Base-by-base conservation (phyloP, 2,888 invertebrate genomes). In the Phyllotreta striolata region DNA sequence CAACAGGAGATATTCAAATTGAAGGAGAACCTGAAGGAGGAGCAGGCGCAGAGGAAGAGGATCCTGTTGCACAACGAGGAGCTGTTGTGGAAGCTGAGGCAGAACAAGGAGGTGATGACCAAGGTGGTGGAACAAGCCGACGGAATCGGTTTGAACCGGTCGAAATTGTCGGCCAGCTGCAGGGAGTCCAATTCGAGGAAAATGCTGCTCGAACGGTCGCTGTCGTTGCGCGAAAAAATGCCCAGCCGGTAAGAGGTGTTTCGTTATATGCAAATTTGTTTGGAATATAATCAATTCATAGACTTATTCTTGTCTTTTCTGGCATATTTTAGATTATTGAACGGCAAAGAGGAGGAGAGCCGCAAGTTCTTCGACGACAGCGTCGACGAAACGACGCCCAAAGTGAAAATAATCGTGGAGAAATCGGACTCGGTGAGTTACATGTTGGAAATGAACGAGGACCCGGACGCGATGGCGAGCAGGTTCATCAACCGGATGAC, bases 391-490 rank as follows among this genome's bases (percentile, higher is more conserved):
- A 84, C 87, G 7, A 88, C 91, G 12, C 91, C 91, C 8, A 89
- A 91, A 70, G 89, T 93, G 34, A 93, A 93, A 34, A 57, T 90
- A 9, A 89, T 94, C 67, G 91, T 93, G 1, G 91, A 93, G 79
- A 93, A 93, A 78, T 90, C 89, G 61, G 93, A 93, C 79, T 93
- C 93, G 0, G 92, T 94, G 41, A 92, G 93, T 75, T 94, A 92
- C 88, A 92, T 93, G 12, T 83, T 93, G 37, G 93, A 93, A 78
- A 89, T 94, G 77, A 86, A 88, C 63, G 88, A 89, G 74, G 87
- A 89, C 9, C 89, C 91, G 0, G 90, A 91, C 74, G 88, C 87
- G 68, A 86, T 90, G 43, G 90, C 90, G 47, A 86, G 88, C 52
- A 87, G 91, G 72, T 84, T 91, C 76, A 88, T 91, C 6, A 83